Base-by-base conservation (phyloP, 2,888 invertebrate species). In the Sabellastarte sp. region DNA sequence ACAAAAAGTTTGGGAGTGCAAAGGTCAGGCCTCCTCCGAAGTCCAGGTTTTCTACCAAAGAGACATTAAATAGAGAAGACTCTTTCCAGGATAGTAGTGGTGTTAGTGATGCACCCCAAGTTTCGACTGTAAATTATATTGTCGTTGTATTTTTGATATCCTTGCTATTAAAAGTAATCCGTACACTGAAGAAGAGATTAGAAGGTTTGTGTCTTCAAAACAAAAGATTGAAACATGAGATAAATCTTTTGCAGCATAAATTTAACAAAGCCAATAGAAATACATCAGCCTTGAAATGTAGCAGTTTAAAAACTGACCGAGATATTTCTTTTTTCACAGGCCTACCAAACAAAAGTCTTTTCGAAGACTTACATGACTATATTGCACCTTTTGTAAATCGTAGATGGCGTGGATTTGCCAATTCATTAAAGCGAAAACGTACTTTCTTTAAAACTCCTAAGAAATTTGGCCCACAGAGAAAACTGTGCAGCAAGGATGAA, bases 401-500 rank as follows among this genome's bases (percentile, higher is more conserved):
- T n/a, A 5, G 53, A 5, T 53, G 53, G 53, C 5, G 24, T 15
- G 53, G 53, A 4, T 10, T 30, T 5, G 5, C 5, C 15, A 5
- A 53, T n/a, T 5, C 24, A 15, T n/a, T 5, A 5, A 53, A 15
- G 5, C 5, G 5, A 5, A 53, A 20, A 5, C 15, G 53, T 15
- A 15, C 5, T 5, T 53, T 53, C 24, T 15, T 5, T 24, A 53
- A 26, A 24, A 53, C 15, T 53, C 53, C 53, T n/a, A 5, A 24
- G 24, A n/a, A 53, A 53, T 53, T 53, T 53, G 53, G 53, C 24
- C 53, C 53, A n/a, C n/a, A n/a, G n/a, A n/a, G n/a, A n/a, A n/a
- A n/a, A n/a, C n/a, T n/a, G n/a, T n/a, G n/a, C n/a, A n/a, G n/a
- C n/a, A n/a, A 15, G 10, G 61, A 61, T 61, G 61, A 61, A n/a